phyloP scores from a whole-genome alignment of 2,888 invertebrate species.

The Drosophila affinis region DNA sequence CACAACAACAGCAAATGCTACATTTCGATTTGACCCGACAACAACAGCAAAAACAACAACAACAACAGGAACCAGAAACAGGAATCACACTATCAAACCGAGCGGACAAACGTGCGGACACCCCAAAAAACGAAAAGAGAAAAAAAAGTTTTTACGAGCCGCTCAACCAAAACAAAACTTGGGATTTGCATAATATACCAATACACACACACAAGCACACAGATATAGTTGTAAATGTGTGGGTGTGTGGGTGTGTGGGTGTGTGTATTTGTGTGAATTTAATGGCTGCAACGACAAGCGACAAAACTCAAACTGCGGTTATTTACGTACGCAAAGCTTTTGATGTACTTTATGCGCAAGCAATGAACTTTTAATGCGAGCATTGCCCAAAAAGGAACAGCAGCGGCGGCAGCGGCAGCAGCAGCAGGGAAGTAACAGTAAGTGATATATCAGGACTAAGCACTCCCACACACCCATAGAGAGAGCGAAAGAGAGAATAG shows the following conservation, averaged over 20 bases:
- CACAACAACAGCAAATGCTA: constrained; percentile 38
- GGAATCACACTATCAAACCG: constrained; percentile 35
- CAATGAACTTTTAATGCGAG: constrained; percentile 78
- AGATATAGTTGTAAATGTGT: constrained; percentile 9
- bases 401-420: constrained; percentile 34
- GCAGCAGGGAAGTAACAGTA: constrained; percentile 31
- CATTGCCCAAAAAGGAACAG: constrained; percentile 53
- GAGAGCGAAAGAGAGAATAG: neutral
- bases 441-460: constrained; percentile 75
- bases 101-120: constrained; percentile 66
- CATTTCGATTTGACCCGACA: constrained; percentile 56
- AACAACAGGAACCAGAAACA: constrained; percentile 21
- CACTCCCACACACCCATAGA: constrained; percentile 50
- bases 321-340: constrained; percentile 72
- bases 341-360: constrained; percentile 77
- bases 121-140: neutral
- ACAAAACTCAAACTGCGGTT: constrained; percentile 76
- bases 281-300: constrained; percentile 76
- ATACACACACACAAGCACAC: constrained; percentile 3
- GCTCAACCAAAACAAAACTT: constrained; percentile 54
- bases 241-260: neutral
- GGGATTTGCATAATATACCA: constrained; percentile 6
- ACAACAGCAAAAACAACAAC: constrained; percentile 28
- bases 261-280: constrained; percentile 61
- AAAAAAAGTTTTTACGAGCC: constrained; percentile 66